phyloP scores from a whole-genome alignment of 2,888 invertebrate species.

The Philereme transversata region DNA sequence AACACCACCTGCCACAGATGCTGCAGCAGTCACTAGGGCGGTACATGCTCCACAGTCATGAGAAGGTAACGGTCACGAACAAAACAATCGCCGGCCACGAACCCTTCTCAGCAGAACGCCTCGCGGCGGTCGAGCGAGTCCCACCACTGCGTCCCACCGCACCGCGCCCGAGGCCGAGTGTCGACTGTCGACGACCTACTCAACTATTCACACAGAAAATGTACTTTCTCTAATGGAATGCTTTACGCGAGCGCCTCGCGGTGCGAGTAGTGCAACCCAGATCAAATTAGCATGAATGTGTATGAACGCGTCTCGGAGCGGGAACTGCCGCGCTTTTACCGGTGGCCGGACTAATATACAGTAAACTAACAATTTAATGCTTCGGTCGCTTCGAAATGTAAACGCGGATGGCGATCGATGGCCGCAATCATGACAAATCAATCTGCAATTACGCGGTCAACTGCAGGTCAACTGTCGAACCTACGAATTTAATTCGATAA shows the following conservation, averaged over 20 bases:
- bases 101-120: slow-evolving; percentile 7
- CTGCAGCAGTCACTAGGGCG: slow-evolving; percentile 1
- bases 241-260: slow-evolving; percentile 4
- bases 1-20: slow-evolving; percentile 6
- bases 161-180: neutral
- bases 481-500: too few relatives aligned
- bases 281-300: neutral
- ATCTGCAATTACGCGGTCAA: too few relatives aligned
- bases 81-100: slow-evolving; percentile 19
- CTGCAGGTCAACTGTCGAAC: too few relatives aligned
- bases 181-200: slow-evolving; percentile 19
- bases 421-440: too few relatives aligned
- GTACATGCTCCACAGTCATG: slow-evolving; percentile 9
- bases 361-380: neutral
- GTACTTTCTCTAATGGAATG: slow-evolving; percentile 32
- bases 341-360: too few relatives aligned
- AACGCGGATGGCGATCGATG: neutral
- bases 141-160: neutral
- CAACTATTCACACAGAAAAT: slow-evolving; percentile 18
- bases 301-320: neutral
- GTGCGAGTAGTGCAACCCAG: neutral
- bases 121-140: neutral
- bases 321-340: neutral
- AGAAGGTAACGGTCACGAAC: slow-evolving; percentile 33
- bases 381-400: neutral